Conservation (phyloP, 2,888 invertebrate species). For the Rhabditophanes sp. region DNA sequence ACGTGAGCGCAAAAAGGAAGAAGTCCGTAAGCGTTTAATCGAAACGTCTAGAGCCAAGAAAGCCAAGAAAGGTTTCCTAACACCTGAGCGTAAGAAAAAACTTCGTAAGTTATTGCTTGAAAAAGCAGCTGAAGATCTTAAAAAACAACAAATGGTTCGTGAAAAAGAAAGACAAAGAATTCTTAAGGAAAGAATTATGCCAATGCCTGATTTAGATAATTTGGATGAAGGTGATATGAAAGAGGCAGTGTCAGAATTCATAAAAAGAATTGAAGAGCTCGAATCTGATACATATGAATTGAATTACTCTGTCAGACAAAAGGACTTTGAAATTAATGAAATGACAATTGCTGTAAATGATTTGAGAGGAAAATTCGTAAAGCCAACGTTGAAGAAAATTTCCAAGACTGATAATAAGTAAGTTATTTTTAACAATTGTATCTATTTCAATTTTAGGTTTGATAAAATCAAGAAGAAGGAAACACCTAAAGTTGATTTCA, state of each 20-base stretch:
- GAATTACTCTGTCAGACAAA: slow-evolving; percentile 83
- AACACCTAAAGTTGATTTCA: slow-evolving; percentile 35
- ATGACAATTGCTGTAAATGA: slow-evolving; percentile 99
- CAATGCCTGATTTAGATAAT: slow-evolving; percentile 73
- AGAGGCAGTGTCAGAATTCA: slow-evolving; percentile 23
- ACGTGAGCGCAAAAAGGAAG: slow-evolving; percentile 94
- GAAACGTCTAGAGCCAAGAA: slow-evolving; percentile 95
- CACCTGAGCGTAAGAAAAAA: slow-evolving; percentile 99
- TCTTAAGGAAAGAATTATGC: slow-evolving; percentile 82
- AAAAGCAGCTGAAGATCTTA: slow-evolving; percentile 98
- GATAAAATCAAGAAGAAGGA: slow-evolving; percentile 42
- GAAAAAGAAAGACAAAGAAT: slow-evolving; percentile 87
- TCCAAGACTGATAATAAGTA: slow-evolving; percentile 93
- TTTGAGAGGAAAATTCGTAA: slow-evolving; percentile 86
- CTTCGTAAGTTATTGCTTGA: slow-evolving; percentile 96
- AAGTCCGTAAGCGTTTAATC: slow-evolving; percentile 94
- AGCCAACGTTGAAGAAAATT: slow-evolving; percentile 70
- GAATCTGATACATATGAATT: slow-evolving; percentile 69
- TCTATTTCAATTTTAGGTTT: slow-evolving; percentile 15
- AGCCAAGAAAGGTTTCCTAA: slow-evolving; percentile 92
- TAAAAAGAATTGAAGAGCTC: slow-evolving; percentile 53
- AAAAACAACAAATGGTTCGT: slow-evolving; percentile 96
- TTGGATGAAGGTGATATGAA: too few species aligned
- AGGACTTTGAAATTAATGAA: slow-evolving; percentile 93
- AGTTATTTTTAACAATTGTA: slow-evolving; percentile 1